phyloP scores from a whole-genome alignment of 2,888 invertebrate genomes.

The Caenorhabditis japonica region DNA sequence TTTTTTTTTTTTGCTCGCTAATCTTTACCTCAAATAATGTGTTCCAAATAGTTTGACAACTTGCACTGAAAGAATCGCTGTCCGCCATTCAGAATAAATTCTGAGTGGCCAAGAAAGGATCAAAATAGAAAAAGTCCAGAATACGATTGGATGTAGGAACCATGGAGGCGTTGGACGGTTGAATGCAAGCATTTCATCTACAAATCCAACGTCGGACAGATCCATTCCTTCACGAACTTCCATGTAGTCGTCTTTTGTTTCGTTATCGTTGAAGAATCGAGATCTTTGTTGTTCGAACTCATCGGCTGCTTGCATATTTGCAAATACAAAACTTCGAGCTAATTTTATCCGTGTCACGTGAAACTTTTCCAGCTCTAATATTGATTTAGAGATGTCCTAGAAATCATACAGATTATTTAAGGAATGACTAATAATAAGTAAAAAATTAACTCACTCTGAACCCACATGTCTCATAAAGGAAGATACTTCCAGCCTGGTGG shows the following conservation, averaged over 20 bases:
- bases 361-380: slow-evolving; percentile 52
- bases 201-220: slow-evolving; percentile 79
- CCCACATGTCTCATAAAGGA: slow-evolving; percentile 86
- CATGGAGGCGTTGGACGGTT: slow-evolving; percentile 58
- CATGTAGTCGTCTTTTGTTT: slow-evolving; percentile 87
- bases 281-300: slow-evolving; percentile 88
- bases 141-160: slow-evolving; percentile 82
- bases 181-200: slow-evolving; percentile 60
- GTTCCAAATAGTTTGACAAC: slow-evolving; percentile 82
- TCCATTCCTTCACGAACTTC: slow-evolving; percentile 85
- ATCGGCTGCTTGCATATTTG: slow-evolving; percentile 83
- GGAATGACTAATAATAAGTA: too few species aligned
- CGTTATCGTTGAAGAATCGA: slow-evolving; percentile 86
- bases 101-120: slow-evolving; percentile 87
- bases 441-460: slow-evolving; percentile 61
- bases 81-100: slow-evolving; percentile 86
- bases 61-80: slow-evolving; percentile 87
- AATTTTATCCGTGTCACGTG: slow-evolving; percentile 55
- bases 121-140: slow-evolving; percentile 85
- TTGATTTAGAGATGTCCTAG: slow-evolving; percentile 59
- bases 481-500: slow-evolving; percentile 85
- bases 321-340: slow-evolving; percentile 83
- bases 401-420: background rate
- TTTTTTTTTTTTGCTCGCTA: too few species aligned
- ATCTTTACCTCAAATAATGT: slow-evolving; percentile 78